Conservation (phyloP, 2,113 vertebrate genomes). For the Muntiacus muntjak region DNA sequence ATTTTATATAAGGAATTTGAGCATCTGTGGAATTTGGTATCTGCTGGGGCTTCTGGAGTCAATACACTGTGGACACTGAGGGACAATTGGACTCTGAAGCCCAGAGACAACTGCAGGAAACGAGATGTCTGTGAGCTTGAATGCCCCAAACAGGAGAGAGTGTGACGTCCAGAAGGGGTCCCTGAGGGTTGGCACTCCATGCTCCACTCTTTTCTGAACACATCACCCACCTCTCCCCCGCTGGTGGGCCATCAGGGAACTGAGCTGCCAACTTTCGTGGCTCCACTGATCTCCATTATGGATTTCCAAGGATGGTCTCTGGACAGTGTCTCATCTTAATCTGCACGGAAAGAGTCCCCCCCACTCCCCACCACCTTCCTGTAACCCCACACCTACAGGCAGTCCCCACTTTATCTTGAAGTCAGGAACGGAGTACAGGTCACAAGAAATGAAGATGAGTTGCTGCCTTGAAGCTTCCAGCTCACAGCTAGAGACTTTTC, state of each 20-base stretch:
- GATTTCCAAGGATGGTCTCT: not conserved
- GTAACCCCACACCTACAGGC: too few species aligned
- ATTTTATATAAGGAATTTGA: not conserved
- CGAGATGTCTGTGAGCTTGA: not conserved
- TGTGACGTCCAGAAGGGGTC: not conserved
- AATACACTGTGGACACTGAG: not conserved
- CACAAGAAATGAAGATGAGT: not conserved
- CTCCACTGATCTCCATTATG: not conserved
- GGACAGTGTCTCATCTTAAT: not conserved
- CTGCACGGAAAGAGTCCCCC: accelerated
- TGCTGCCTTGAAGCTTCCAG: not conserved
- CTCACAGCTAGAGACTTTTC: not conserved
- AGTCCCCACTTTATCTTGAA: not conserved
- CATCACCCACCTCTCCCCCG: accelerated
- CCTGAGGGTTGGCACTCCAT: accelerated
- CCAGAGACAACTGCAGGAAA: not conserved
- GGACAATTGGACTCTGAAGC: not conserved
- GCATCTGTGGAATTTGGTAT: not conserved
- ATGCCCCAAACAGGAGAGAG: too few species aligned
- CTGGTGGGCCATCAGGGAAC: too few species aligned
- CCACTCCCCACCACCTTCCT: too few species aligned
- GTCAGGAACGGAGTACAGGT: not conserved
- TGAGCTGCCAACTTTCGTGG: not conserved
- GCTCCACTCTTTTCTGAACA: not conserved
- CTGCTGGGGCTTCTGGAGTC: not conserved